Conservation (phyloP, 2,888 invertebrate genomes). For the Polydrusus tereticollis region DNA sequence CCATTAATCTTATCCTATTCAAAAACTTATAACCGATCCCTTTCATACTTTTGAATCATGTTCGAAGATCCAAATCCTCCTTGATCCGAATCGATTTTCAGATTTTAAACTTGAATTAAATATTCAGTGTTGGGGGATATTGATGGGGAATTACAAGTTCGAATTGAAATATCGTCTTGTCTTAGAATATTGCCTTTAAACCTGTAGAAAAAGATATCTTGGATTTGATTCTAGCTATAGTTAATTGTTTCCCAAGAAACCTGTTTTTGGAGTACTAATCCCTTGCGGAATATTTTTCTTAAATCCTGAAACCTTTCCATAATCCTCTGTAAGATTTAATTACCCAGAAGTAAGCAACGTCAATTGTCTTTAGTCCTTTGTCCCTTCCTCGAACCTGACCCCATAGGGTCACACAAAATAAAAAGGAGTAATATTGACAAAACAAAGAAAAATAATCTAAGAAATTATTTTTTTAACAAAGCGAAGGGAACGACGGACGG, state of each 20-base stretch:
- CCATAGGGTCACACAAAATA: not conserved
- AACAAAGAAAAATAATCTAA: slow-evolving; percentile 7
- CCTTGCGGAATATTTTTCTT: not conserved
- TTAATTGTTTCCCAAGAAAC: not conserved
- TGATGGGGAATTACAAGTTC: no score
- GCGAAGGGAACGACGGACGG: not conserved
- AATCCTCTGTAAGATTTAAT: slow-evolving; percentile 15
- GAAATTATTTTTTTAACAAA: slow-evolving; percentile 9
- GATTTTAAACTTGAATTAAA: no score
- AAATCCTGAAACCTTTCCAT: not conserved
- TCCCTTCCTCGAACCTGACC: not conserved
- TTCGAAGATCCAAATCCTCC: no score
- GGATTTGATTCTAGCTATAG: not conserved
- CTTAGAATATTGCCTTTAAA: no score
- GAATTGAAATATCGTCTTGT: no score
- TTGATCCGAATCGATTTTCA: no score
- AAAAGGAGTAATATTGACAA: slow-evolving; percentile 9
- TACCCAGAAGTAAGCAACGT: slow-evolving; percentile 8
- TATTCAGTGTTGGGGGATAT: no score
- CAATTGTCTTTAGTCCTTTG: not conserved
- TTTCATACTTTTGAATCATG: no score
- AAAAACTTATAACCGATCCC: no score
- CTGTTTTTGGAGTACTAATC: not conserved
- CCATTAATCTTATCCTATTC: no score
- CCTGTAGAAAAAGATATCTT: no score